phyloP scores from a whole-genome alignment of 2,113 vertebrate species.

The Gracilinanus agilis region DNA sequence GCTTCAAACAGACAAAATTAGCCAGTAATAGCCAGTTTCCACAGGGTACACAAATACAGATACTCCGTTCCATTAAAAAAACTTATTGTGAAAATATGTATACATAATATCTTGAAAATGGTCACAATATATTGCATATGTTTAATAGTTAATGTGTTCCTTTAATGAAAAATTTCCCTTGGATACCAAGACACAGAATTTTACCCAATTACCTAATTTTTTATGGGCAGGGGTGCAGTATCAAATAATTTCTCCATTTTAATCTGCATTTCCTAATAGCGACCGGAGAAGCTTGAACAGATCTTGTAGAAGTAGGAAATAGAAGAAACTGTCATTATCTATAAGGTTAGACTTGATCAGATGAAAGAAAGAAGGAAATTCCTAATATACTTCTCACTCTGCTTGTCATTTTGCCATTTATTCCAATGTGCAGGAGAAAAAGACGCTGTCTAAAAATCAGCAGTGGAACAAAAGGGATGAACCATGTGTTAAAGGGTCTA shows the following conservation, averaged over 20 bases:
- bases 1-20: background rate
- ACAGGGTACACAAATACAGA: background rate
- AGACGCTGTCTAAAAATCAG: background rate
- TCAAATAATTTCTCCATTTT: background rate
- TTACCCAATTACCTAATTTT: constrained; percentile 8
- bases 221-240: background rate
- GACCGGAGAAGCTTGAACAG: background rate
- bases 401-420: constrained; percentile 35
- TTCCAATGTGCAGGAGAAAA: constrained; percentile 43
- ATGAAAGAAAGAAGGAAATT: constrained; percentile 30
- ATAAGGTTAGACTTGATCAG: constrained; percentile 18
- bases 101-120: background rate
- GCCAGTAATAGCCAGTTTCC: background rate
- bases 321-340: background rate
- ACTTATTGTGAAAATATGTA: constrained; percentile 23
- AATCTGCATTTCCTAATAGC: background rate
- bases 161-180: constrained; percentile 24
- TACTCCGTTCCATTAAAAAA: background rate
- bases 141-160: background rate
- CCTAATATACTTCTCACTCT: constrained; percentile 34
- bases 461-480: constrained; percentile 41
- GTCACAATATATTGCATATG: background rate
- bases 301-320: background rate
- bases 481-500: background rate
- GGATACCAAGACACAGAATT: background rate